Conservation (phyloP, 2,113 vertebrate genomes). For the Dipodomys spectabilis region DNA sequence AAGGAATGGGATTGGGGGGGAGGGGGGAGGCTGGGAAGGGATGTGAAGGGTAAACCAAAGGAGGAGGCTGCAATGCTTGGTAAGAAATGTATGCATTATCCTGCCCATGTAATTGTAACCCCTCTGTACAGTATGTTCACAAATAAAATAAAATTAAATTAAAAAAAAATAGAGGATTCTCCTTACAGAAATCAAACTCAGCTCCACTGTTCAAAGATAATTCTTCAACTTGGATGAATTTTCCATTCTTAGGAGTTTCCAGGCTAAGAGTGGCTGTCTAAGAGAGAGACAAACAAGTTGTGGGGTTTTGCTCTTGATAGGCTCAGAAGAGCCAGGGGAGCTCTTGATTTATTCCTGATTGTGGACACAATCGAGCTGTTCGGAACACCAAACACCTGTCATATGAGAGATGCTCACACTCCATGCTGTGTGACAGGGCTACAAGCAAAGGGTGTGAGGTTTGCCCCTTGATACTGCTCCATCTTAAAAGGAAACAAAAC, state of each 20-base stretch:
- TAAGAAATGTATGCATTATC: too few relatives aligned
- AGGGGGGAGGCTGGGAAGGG: too few relatives aligned
- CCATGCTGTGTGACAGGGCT: neutral
- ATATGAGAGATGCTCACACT: conserved; percentile 29
- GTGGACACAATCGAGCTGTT: conserved; percentile 4
- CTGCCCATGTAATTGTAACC: too few relatives aligned
- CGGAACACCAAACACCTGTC: conserved; percentile 45
- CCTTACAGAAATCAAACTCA: conserved; percentile 1
- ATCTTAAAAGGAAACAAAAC: too few relatives aligned
- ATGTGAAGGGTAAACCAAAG: too few relatives aligned
- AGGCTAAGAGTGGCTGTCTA: conserved; percentile 16
- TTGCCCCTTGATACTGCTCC: too few relatives aligned
- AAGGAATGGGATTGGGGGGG: too few relatives aligned
- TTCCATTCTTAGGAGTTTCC: neutral
- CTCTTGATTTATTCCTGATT: neutral
- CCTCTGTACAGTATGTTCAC: too few relatives aligned
- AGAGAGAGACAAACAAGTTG: conserved; percentile 11
- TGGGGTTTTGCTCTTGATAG: conserved; percentile 10
- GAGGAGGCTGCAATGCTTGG: too few relatives aligned
- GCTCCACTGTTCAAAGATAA: neutral
- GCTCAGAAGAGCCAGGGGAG: conserved; percentile 1
- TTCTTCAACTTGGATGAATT: neutral
- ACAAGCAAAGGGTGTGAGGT: neutral
- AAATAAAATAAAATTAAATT: too few relatives aligned
- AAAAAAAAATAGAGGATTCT: too few relatives aligned